These are phyloP conservation scores for Penelope pileata DNA, from an alignment of 2,113 vertebrate genomes.

Conservation along the genomic window DNA sequence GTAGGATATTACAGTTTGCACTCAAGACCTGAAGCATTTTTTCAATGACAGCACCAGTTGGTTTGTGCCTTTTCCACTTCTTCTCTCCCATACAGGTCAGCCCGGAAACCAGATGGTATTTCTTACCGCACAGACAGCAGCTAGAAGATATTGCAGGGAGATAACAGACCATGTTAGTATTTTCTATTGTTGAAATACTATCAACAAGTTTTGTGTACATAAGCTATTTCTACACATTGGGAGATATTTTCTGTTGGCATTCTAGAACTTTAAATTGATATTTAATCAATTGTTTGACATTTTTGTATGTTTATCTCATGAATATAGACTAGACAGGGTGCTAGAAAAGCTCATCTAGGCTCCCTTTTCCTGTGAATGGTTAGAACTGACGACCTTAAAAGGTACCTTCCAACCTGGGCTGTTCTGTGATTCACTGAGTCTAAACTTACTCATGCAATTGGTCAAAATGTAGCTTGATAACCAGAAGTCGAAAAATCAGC, in stretches of 20 bases:
- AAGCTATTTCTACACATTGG: neutral
- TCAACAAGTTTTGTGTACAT: neutral
- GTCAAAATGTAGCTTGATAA: neutral
- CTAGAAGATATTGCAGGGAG: neutral
- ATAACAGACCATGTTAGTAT: neutral
- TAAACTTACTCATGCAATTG: neutral
- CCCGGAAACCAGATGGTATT: neutral
- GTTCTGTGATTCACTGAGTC: neutral
- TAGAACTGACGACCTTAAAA: neutral
- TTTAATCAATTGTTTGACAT: neutral
- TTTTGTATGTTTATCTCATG: neutral
- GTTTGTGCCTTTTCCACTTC: constrained; percentile 28
- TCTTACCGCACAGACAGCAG: neutral
- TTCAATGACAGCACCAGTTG: neutral
- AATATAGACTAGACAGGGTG: neutral
- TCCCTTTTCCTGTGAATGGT: neutral
- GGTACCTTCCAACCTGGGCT: neutral
- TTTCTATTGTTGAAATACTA: neutral
- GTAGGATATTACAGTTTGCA: constrained; percentile 53
- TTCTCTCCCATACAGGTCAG: neutral
- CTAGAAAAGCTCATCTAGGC: neutral
- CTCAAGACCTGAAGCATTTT: constrained; percentile 51
- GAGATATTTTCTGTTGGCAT: neutral
- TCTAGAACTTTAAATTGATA: neutral
- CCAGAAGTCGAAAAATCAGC: neutral